These are phyloP conservation scores for Periparus ater DNA, from an alignment of 2,797 vertebrate genomes.

Conservation along the genomic window DNA sequence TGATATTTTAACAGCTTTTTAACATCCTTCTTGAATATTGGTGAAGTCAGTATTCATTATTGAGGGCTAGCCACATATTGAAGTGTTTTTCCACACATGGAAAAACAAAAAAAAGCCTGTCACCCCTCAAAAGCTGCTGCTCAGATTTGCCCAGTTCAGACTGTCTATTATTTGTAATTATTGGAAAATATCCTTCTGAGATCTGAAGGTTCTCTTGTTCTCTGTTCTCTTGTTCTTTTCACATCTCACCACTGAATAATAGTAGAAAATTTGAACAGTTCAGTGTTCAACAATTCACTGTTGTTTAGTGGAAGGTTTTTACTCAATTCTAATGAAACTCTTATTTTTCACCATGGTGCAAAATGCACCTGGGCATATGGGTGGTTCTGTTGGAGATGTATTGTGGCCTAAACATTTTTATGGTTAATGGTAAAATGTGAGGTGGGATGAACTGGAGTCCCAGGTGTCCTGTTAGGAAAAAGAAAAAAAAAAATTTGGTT, in stretches of 20 bases:
- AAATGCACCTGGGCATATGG: neutral
- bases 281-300: neutral
- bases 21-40: neutral
- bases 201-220: neutral
- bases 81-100: constrained; percentile 4
- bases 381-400: neutral
- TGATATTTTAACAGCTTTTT: constrained; percentile 21
- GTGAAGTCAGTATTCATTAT: neutral
- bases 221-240: neutral
- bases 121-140: neutral
- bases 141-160: neutral
- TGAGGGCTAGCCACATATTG: neutral
- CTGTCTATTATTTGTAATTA: neutral
- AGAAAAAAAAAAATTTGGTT: neutral
- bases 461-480: fast-evolving
- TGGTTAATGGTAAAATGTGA: neutral
- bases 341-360: neutral
- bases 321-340: neutral
- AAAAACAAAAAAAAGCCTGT: neutral
- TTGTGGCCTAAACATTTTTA: neutral
- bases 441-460: neutral
- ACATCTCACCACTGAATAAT: neutral
- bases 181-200: neutral
- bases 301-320: neutral
- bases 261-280: neutral